A percentile compares a stretch with the other conserved stretches of the same genome.
These are phyloP conservation scores for Hirudinaria manillensis DNA, from an alignment of 2,888 invertebrate species.

Conservation along the genomic window DNA sequence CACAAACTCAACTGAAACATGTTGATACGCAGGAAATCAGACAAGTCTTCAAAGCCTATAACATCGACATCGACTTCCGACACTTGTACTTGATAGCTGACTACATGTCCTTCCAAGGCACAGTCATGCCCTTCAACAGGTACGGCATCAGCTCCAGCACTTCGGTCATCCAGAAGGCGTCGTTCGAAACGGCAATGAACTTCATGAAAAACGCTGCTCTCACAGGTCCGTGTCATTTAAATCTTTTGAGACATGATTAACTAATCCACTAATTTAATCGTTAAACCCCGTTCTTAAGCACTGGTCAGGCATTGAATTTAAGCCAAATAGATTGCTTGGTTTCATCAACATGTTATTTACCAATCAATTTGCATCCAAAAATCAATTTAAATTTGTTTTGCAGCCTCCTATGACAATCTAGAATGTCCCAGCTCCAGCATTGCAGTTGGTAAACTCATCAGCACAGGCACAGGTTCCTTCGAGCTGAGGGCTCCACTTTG, in stretches of 20 bases:
- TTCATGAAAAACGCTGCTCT: conserved; percentile 75
- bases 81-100: conserved; percentile 89
- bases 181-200: conserved; percentile 83
- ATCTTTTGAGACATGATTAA: background rate
- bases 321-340: background rate
- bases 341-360: background rate
- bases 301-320: background rate
- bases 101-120: conserved; percentile 93
- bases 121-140: conserved; percentile 80
- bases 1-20: no score
- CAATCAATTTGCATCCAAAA: background rate
- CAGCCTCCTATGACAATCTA: conserved; percentile 69
- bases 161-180: conserved; percentile 94
- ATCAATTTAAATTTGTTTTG: conserved; percentile 45
- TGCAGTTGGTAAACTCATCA: conserved; percentile 75
- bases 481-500: conserved; percentile 46
- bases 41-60: conserved; percentile 93
- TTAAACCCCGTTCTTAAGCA: background rate
- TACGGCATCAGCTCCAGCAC: conserved; percentile 81
- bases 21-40: conserved; percentile 69
- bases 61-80: conserved; percentile 86
- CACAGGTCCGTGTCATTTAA: conserved; percentile 55
- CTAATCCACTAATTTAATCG: background rate
- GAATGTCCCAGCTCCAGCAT: conserved; percentile 78
- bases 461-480: conserved; percentile 75